Percentiles rank a stretch among this genome's conserved stretches.
Conservation (phyloP, 2,888 invertebrate genomes). For the Callinectes sapidus region DNA sequence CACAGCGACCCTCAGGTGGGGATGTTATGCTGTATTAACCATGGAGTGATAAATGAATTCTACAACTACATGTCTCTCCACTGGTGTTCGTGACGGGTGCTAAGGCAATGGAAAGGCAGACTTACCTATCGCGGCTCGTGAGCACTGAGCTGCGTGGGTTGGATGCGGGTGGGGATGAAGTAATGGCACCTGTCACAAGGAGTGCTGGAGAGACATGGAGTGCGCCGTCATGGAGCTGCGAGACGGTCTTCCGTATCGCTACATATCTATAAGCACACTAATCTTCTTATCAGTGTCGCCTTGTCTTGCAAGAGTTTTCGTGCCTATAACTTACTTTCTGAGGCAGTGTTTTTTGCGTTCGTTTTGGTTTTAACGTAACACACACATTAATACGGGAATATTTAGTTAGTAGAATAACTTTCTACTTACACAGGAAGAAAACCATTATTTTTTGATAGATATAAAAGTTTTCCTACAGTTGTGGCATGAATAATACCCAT, state of each 20-base stretch:
- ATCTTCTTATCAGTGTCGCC: background rate
- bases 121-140: background rate
- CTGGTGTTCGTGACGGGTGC: background rate
- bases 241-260: background rate
- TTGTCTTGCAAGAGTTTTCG: background rate
- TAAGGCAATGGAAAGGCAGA: background rate
- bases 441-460: background rate
- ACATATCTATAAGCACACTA: conserved; percentile 17
- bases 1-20: background rate
- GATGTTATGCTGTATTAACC: background rate
- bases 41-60: background rate
- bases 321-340: background rate
- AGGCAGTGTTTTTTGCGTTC: background rate
- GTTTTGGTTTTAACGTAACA: background rate
- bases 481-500: background rate
- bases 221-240: background rate
- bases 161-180: background rate
- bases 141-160: background rate
- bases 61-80: background rate
- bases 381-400: background rate
- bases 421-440: background rate
- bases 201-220: background rate
- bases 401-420: background rate
- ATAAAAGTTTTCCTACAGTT: background rate
- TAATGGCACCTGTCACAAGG: conserved; percentile 6